Conservation (phyloP, 2,113 vertebrate genomes). For the Axis porcinus region DNA sequence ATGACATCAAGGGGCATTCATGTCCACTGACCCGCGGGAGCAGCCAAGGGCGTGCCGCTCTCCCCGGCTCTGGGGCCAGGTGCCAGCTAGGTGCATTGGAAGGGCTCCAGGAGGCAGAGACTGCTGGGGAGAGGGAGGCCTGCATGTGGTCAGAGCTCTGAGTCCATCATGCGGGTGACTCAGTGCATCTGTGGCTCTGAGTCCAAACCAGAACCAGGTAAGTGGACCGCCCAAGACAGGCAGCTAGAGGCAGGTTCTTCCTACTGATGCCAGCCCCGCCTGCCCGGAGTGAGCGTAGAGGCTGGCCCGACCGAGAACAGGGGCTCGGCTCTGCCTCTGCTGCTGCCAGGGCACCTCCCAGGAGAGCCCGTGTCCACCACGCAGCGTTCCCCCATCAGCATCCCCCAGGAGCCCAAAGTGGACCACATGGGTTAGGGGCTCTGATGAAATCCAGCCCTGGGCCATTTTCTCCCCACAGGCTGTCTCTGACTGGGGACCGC, state of each 20-base stretch:
- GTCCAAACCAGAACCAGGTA: neutral
- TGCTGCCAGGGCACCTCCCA: rapidly evolving
- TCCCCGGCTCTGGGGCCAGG: neutral
- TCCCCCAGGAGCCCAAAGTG: rapidly evolving
- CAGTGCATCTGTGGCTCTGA: rapidly evolving
- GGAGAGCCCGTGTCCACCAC: rapidly evolving
- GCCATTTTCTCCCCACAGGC: rapidly evolving
- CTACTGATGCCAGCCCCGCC: rapidly evolving
- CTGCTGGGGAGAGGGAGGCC: neutral
- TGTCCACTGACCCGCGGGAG: neutral
- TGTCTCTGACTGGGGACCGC: rapidly evolving
- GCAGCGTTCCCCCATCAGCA: rapidly evolving
- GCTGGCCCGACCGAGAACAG: rapidly evolving
- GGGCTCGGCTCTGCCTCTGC: rapidly evolving
- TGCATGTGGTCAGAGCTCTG: neutral
- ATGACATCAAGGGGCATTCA: neutral
- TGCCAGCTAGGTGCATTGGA: rapidly evolving
- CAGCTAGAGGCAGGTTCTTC: neutral
- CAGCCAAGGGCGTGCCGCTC: rapidly evolving
- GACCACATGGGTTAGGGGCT: neutral
- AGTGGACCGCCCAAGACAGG: too few species aligned
- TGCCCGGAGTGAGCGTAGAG: rapidly evolving
- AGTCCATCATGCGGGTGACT: neutral
- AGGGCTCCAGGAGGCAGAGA: neutral
- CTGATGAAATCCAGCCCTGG: rapidly evolving